phyloP scores from a whole-genome alignment of 2,888 invertebrate genomes.

The Nasonovia ribisnigri region DNA sequence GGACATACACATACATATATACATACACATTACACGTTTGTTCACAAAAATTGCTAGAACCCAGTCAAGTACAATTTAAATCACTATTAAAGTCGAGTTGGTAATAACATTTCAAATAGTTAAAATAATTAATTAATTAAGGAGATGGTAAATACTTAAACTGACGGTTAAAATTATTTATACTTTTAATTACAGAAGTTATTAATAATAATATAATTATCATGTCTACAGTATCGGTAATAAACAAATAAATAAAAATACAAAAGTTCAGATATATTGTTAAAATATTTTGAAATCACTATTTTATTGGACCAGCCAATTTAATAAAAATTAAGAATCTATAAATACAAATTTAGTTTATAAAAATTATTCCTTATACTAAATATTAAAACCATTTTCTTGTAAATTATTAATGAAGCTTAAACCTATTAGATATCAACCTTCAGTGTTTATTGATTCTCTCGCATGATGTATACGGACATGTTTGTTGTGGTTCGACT shows the following conservation, averaged over 20 bases:
- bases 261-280: neutral
- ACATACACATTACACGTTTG: slow-evolving; percentile 37
- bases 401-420: neutral
- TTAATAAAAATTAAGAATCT: neutral
- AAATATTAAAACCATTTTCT: neutral
- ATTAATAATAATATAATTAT: neutral
- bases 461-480: slow-evolving; percentile 90
- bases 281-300: neutral
- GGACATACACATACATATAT: slow-evolving; percentile 15
- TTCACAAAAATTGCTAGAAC: slow-evolving; percentile 46
- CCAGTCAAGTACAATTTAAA: slow-evolving; percentile 43
- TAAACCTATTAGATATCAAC: slow-evolving; percentile 71
- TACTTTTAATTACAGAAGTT: neutral
- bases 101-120: slow-evolving; percentile 15
- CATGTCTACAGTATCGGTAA: neutral
- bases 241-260: slow-evolving; percentile 22
- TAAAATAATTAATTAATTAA: neutral
- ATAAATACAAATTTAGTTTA: neutral
- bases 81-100: slow-evolving; percentile 18
- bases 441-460: slow-evolving; percentile 88
- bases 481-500: slow-evolving; percentile 92
- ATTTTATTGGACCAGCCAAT: neutral
- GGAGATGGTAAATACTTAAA: neutral
- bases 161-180: neutral
- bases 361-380: neutral